A percentile compares a stretch with the other conserved stretches of the same genome.
phyloP scores from a whole-genome alignment of 2,888 invertebrate species.

The Eristalis tenax region DNA sequence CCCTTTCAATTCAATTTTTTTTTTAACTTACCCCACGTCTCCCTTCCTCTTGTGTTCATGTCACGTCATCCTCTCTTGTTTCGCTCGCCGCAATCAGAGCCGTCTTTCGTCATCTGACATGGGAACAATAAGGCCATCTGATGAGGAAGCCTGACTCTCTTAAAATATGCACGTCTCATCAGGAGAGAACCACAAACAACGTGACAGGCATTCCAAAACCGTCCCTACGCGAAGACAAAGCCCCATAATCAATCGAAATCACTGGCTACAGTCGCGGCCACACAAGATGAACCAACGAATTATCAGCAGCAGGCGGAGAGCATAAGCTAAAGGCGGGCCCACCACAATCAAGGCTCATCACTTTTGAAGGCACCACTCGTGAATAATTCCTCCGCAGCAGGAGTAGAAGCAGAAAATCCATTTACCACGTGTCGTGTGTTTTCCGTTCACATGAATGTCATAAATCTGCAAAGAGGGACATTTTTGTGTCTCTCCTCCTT shows the following conservation, averaged over 20 bases:
- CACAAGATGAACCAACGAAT: conserved; percentile 14
- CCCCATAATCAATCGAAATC: neutral
- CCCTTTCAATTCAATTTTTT: too few relatives aligned
- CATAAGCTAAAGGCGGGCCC: conserved; percentile 5
- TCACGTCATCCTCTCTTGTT: too few relatives aligned
- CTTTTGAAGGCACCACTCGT: conserved; percentile 14
- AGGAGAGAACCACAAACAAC: neutral
- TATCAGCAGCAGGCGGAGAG: neutral
- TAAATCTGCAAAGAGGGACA: conserved; percentile 40
- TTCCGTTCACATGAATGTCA: conserved; percentile 41
- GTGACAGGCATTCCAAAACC: neutral
- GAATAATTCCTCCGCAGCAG: conserved; percentile 14
- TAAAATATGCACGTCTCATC: neutral
- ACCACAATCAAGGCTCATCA: conserved; percentile 1
- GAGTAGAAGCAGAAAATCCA: conserved; percentile 11
- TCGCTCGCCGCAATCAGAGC: too few relatives aligned
- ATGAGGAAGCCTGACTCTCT: neutral
- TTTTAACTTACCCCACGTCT: too few relatives aligned
- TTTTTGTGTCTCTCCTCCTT: neutral
- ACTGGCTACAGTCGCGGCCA: neutral
- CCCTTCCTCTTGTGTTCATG: too few relatives aligned
- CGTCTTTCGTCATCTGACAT: neutral
- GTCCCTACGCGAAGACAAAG: neutral
- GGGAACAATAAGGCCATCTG: neutral
- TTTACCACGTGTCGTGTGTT: conserved; percentile 29